phyloP scores from a whole-genome alignment of 2,888 invertebrate species.

The Sinohyriopsis cumingii region DNA sequence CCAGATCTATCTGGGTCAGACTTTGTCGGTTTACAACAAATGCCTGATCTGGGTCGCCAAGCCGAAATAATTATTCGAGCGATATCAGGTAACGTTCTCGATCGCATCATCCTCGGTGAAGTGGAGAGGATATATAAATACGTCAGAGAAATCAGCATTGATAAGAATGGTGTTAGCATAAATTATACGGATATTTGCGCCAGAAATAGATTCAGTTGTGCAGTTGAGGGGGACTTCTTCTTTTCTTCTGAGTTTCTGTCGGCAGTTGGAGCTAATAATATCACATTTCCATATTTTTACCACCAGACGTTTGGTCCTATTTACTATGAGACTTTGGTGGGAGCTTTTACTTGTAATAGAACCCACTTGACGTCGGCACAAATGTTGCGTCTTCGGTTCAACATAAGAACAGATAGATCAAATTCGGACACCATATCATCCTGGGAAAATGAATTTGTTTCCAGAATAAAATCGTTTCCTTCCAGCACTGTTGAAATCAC shows the following conservation, averaged over 20 bases:
- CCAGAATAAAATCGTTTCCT: too few relatives aligned
- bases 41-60: constrained; percentile 15
- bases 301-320: background rate
- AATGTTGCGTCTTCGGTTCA: too few relatives aligned
- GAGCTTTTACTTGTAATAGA: constrained; percentile 1
- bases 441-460: too few relatives aligned
- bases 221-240: constrained; percentile 22
- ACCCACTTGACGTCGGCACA: constrained; percentile 21
- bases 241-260: too few relatives aligned
- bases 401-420: too few relatives aligned
- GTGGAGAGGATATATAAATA: too few relatives aligned
- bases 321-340: constrained; percentile 10
- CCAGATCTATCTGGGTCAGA: too few relatives aligned
- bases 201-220: constrained; percentile 11
- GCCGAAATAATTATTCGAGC: constrained; percentile 31
- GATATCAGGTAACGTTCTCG: constrained; percentile 16
- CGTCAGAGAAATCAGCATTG: too few relatives aligned
- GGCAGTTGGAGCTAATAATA: constrained; percentile 1
- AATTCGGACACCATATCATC: too few relatives aligned
- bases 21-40: constrained; percentile 21
- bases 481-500: too few relatives aligned
- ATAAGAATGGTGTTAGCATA: constrained; percentile 4
- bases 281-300: constrained; percentile 25
- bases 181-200: constrained; percentile 23
- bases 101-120: too few relatives aligned